Base-by-base conservation (phyloP, 2,113 vertebrate species). In the Laticauda colubrina region DNA sequence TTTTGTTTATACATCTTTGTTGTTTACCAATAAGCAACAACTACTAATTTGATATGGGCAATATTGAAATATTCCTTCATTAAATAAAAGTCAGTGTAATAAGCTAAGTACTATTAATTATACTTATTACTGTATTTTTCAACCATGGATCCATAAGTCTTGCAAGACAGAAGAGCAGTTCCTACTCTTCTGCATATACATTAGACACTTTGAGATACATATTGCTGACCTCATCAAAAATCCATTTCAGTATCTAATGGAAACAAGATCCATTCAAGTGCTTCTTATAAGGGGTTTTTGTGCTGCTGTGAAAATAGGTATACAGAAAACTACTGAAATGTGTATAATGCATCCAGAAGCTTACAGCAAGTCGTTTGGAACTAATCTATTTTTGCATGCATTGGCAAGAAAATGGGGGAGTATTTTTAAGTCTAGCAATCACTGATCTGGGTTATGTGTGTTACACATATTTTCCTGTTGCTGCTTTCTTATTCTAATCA, bases 211-310 rank as follows among this genome's bases (percentile, higher is more conserved):
- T 48, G 89, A 89, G 94, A 91, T 87, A 39, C 51, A 14, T 51
- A 12, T 21, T 85, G 48, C 93, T 91, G 88, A 89, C 54, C 53
- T 94, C 18, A 26, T 7, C n/a, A 91, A 86, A 91, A 91, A 59
- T 51, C 55, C 57, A 89, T 9, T 29, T 4, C 53, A 4, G 0
- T 87, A 18, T 89, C 15, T 92, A 69, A 94, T 92, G 81, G 57
- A 91, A 94, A 89, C 55, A 64, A 39, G 56, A 85, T 53, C 23
- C 56, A 92, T 87, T 86, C 34, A 89, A 29, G 55, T 24, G 12
- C 54, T 75, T 94, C 90, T 92, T 48, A 88, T 86, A 81, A 93
- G 51, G n/a, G 93, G 54, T 5, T 91, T 43, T 39, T 92, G 2
- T 54, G 4, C 59, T 53, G 0, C 1, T 89, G 43, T 94, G 85